Conservation (phyloP, 2,797 vertebrate genomes). For the Acanthornis magna region DNA sequence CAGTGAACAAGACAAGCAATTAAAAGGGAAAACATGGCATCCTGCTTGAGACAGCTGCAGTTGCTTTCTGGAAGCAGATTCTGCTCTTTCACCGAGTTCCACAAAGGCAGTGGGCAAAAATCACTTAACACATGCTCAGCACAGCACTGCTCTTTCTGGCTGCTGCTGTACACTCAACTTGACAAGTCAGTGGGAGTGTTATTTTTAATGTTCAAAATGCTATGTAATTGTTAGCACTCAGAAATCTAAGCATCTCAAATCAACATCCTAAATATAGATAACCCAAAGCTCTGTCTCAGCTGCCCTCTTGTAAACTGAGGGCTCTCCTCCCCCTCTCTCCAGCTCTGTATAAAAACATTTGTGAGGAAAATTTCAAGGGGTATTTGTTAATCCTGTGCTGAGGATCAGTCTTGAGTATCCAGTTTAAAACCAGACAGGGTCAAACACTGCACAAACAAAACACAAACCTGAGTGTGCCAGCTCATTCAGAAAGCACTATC, state of each 20-base stretch:
- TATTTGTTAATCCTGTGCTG: background rate
- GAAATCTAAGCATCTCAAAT: background rate
- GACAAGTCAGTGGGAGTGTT: background rate
- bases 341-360: background rate
- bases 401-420: background rate
- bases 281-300: background rate
- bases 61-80: background rate
- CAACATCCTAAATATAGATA: background rate
- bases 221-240: background rate
- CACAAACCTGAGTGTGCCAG: background rate
- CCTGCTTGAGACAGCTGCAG: background rate
- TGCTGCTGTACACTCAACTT: background rate
- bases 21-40: background rate
- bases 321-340: background rate
- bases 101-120: background rate
- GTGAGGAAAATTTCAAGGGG: background rate
- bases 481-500: background rate
- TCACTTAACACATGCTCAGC: background rate
- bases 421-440: background rate
- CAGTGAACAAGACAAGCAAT: background rate
- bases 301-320: background rate
- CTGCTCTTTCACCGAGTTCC: background rate
- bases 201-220: background rate
- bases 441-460: background rate
- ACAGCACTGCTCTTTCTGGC: background rate